A percentile compares a stretch with the other conserved stretches of the same genome.
phyloP scores from a whole-genome alignment of 1,140 invertebrate genomes.

The Lepeophtheirus salmonis region DNA sequence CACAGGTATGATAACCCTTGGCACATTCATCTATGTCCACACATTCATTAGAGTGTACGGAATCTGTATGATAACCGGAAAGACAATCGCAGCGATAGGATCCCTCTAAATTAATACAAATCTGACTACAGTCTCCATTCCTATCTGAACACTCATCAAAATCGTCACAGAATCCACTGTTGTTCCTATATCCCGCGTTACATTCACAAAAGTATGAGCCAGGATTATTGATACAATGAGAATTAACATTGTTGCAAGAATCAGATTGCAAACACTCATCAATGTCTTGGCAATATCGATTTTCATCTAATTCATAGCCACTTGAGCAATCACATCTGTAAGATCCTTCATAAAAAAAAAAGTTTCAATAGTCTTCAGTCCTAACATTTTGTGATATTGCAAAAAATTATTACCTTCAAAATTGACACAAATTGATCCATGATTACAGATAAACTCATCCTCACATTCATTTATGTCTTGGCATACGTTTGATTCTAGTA shows the following conservation, averaged over 20 bases:
- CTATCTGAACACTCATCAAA: conserved; percentile 28
- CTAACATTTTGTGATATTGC: no score
- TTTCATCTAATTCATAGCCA: conserved; percentile 23
- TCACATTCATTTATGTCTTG: no score
- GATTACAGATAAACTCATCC: no score
- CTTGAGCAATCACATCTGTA: conserved; percentile 25
- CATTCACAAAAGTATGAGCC: conserved; percentile 27
- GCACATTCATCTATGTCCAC: conserved; percentile 23
- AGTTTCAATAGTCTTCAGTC: no score
- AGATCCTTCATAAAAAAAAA: no score
- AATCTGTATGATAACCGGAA: conserved; percentile 28
- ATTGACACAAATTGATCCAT: no score
- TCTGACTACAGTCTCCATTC: conserved; percentile 32
- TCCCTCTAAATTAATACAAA: conserved; percentile 37
- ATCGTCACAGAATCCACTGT: conserved; percentile 30
- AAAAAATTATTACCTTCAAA: no score
- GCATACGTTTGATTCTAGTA: no score
- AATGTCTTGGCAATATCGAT: conserved; percentile 27
- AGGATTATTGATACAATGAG: conserved; percentile 27
- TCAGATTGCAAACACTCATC: conserved; percentile 30
- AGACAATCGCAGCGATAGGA: conserved; percentile 37
- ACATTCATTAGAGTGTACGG: conserved; percentile 17
- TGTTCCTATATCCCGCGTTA: conserved; percentile 28
- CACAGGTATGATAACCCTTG: conserved; percentile 24
- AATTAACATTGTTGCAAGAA: conserved; percentile 28